These are phyloP conservation scores for Spodoptera picta DNA, from an alignment of 2,888 invertebrate genomes.

Conservation along the genomic window DNA sequence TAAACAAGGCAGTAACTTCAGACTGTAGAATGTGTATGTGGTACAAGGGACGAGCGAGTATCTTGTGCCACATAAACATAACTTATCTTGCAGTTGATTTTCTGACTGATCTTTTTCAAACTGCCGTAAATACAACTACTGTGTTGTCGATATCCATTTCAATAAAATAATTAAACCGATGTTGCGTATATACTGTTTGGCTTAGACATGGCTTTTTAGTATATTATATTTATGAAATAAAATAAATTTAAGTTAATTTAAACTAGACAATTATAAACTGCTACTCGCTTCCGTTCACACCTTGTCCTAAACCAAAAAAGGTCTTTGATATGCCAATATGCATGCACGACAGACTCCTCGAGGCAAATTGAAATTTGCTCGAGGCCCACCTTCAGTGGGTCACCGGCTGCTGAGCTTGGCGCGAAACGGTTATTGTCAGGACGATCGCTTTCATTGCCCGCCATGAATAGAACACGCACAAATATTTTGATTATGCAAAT, in stretches of 20 bases:
- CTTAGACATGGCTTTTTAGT: too few species aligned
- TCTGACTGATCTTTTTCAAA: not conserved
- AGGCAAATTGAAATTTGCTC: constrained; percentile 75
- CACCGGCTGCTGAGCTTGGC: constrained; percentile 54
- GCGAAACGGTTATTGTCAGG: constrained; percentile 50
- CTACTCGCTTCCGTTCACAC: constrained; percentile 25
- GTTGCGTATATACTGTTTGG: too few species aligned
- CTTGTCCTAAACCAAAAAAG: constrained; percentile 42
- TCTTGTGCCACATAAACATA: too few species aligned
- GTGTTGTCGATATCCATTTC: too few species aligned
- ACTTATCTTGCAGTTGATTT: not conserved
- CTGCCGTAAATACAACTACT: too few species aligned
- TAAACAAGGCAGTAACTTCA: constrained; percentile 67
- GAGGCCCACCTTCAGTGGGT: constrained; percentile 50
- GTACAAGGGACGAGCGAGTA: constrained; percentile 19
- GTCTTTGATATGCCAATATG: constrained; percentile 75
- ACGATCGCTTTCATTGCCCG: constrained; percentile 42
- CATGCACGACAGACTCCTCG: constrained; percentile 68
- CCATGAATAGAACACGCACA: constrained; percentile 24
- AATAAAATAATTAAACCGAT: too few species aligned
- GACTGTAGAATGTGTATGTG: constrained; percentile 43
- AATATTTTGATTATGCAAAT: constrained; percentile 40
- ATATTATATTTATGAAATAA: too few species aligned
- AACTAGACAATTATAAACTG: not conserved
- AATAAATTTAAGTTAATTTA: not conserved